Base-by-base conservation (phyloP, 2,888 invertebrate species). In the Acrocera orbiculus region DNA sequence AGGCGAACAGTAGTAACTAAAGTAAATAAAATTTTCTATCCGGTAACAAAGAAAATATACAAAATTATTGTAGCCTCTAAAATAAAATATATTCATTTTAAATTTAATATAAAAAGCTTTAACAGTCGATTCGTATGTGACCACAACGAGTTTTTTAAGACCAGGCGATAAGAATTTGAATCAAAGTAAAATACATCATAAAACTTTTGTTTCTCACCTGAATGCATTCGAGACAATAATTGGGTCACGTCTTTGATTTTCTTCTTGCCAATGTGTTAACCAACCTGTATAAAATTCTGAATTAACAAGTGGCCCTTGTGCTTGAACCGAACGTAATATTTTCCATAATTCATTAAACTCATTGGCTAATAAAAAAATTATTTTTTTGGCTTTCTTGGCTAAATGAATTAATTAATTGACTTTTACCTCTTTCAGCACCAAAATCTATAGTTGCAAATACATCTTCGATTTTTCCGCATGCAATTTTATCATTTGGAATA, bases 231-330 rank as follows among this genome's bases (percentile, higher is more conserved):
- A 64, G 6, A 83, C 69, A 0, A 34, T 42, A 0, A 55, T 47
- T 0, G 68, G 64, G 30, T 53, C 47, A 0, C 69, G 66, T 14
- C 61, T 62, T 38, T 73, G 70, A 40, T 79, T 69, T 1, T 56
- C 50, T 47, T 76, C 70, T 31, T 76, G 76, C 90, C 92, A 92
- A 51, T 85, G 79, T 5, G 86, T 81, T 32, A 92, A 56, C 92
- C 92, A 92, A 9, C 90, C 90, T 0, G 86, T 74, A 61, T 92
- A 92, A 58, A 70, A 92, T 58, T 89, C 89, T 0, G 86, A 86
- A 58, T 92, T 92, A 35, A 90, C 83, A 38, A 83, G 52, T 0
- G 92, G 92, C 1, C 89, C 90, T 39, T 67, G 58, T 0, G 69
- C 67, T 49, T 70, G 66, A 36, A 62, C 62, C 1, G 40, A 43